phyloP scores from a whole-genome alignment of 2,888 invertebrate species.

The Pterostichus madidus region DNA sequence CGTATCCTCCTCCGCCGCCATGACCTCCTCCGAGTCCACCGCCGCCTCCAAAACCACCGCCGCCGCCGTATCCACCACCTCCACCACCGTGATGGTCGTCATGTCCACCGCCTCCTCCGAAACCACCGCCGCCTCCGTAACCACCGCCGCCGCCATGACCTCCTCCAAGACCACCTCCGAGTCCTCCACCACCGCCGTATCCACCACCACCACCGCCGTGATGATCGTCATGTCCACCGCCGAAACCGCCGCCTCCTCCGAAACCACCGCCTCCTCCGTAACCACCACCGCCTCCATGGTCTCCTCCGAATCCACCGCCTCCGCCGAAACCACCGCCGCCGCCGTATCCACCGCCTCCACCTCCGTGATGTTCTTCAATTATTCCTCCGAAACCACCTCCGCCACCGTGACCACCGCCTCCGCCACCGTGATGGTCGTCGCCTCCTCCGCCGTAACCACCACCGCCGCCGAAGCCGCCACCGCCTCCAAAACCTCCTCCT shows the following conservation, averaged over 20 bases:
- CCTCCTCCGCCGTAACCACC: conserved; percentile 66
- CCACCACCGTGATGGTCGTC: too few species aligned
- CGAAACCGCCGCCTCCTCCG: conserved; percentile 63
- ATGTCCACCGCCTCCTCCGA: background rate
- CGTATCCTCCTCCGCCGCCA: conserved; percentile 62
- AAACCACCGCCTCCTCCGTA: conserved; percentile 67
- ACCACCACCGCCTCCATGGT: conserved; percentile 66
- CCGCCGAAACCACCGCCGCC: conserved; percentile 58
- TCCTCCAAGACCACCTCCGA: conserved; percentile 36
- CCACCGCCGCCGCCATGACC: conserved; percentile 62
- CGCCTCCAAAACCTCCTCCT: conserved; percentile 68
- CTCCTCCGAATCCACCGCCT: conserved; percentile 65
- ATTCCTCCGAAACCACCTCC: conserved; percentile 68
- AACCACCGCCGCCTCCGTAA: too few species aligned
- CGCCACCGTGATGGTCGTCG: conserved; percentile 58
- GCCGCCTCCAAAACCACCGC: conserved; percentile 49
- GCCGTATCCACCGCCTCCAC: conserved; percentile 66
- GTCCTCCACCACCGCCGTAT: conserved; percentile 63
- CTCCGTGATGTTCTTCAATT: conserved; percentile 63
- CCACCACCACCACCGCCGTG: conserved; percentile 67
- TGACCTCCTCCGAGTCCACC: conserved; percentile 67
- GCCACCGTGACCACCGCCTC: conserved; percentile 67
- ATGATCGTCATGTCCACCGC: conserved; percentile 66
- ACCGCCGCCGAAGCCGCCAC: conserved; percentile 66
- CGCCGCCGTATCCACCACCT: conserved; percentile 24